Conservation (phyloP, 2,888 invertebrate genomes). For the Drosophila anceps region DNA sequence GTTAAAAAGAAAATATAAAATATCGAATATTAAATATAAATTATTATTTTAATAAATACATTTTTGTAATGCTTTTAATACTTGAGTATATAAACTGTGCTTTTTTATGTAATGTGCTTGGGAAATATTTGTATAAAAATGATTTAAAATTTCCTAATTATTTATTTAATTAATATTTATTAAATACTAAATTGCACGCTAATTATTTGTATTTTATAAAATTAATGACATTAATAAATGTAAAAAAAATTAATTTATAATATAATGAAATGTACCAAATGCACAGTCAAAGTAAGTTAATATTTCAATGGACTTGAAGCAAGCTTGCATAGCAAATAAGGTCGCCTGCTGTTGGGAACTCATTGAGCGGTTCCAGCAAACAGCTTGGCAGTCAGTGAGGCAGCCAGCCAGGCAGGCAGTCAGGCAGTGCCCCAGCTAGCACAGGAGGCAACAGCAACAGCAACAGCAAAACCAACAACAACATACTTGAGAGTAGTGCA, state of each 20-base stretch:
- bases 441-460: background rate
- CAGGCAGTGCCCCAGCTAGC: background rate
- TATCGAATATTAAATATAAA: too few species aligned
- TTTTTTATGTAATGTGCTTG: too few species aligned
- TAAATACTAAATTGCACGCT: too few species aligned
- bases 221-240: too few species aligned
- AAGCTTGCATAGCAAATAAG: background rate
- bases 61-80: too few species aligned
- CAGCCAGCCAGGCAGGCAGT: background rate
- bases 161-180: background rate
- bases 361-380: conserved; percentile 4
- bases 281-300: background rate
- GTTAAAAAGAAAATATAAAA: too few species aligned
- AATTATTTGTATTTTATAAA: too few species aligned
- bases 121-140: too few species aligned
- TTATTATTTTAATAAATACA: background rate
- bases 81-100: too few species aligned
- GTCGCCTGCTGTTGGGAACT: conserved; percentile 34
- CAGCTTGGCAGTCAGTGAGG: background rate
- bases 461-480: background rate
- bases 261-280: background rate
- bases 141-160: too few species aligned
- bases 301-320: background rate
- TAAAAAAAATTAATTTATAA: background rate
- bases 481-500: conserved; percentile 33